Percentiles rank a stretch among this genome's conserved stretches.
These are phyloP conservation scores for Micrasema minimum DNA, from an alignment of 1,140 invertebrate species.

Conservation along the genomic window DNA sequence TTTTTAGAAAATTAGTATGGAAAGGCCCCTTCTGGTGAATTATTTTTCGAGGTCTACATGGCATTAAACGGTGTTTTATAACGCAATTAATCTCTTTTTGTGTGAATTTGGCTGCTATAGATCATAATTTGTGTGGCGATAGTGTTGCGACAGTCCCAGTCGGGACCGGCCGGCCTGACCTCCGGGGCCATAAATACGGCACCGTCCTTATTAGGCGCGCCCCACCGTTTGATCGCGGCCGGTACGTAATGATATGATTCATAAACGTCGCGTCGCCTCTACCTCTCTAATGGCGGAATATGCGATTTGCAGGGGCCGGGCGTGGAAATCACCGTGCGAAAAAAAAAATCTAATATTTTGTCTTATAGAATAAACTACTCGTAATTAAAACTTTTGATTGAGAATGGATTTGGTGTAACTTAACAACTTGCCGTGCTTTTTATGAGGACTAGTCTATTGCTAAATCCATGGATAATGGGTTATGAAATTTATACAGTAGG, in stretches of 20 bases:
- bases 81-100: not conserved
- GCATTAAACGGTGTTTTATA: not conserved
- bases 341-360: not conserved
- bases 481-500: no score
- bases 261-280: constrained; percentile 51
- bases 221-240: constrained; percentile 32
- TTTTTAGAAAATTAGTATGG: no score
- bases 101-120: not conserved
- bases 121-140: not conserved
- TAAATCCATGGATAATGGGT: no score
- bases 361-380: no score
- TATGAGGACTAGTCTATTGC: no score
- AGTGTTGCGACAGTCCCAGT: constrained; percentile 17
- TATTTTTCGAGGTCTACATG: no score
- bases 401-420: no score
- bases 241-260: constrained; percentile 46
- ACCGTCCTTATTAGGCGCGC: constrained; percentile 30
- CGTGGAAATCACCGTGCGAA: not conserved
- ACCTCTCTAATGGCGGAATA: constrained; percentile 49
- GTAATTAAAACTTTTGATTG: no score
- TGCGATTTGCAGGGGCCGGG: constrained; percentile 37
- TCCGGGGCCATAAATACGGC: not conserved
- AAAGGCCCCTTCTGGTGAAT: no score
- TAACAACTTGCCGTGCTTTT: no score
- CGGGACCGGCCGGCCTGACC: not conserved